Percentiles rank a stretch among this genome's conserved stretches.
phyloP scores from a whole-genome alignment of 2,888 invertebrate species.

The Digitonthophagus gazella region DNA sequence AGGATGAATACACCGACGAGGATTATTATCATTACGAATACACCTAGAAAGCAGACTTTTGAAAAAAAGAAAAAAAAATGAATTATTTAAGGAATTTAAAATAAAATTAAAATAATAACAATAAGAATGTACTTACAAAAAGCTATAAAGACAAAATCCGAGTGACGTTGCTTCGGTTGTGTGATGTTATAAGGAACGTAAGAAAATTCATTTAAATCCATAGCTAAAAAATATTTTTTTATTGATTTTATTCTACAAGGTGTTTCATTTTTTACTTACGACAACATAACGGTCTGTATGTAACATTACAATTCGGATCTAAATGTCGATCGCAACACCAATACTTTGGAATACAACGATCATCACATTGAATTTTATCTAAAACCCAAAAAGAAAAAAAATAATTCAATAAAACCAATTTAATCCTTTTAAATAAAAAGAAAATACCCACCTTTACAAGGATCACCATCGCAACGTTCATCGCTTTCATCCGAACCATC shows the following conservation, averaged over 20 bases:
- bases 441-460: conserved; percentile 49
- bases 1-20: conserved; percentile 28
- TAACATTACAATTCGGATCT: conserved; percentile 52
- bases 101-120: not conserved
- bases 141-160: conserved; percentile 47
- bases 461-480: conserved; percentile 48
- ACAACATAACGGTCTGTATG: conserved; percentile 52
- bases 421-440: too few species aligned
- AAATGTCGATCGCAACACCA: conserved; percentile 55
- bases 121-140: conserved; percentile 45
- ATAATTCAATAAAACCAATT: not conserved
- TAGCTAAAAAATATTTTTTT: conserved; percentile 36
- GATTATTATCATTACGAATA: conserved; percentile 45
- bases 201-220: conserved; percentile 45
- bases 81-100: not conserved
- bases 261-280: conserved; percentile 39
- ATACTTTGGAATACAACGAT: conserved; percentile 55
- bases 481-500: conserved; percentile 55
- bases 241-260: not conserved
- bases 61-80: conserved; percentile 6
- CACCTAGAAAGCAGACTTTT: conserved; percentile 37
- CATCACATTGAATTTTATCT: conserved; percentile 53
- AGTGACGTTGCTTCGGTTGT: conserved; percentile 38
- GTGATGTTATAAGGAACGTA: conserved; percentile 39
- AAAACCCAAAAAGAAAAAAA: conserved; percentile 25